Conservation (phyloP, 2,113 vertebrate species). For the Typhlomys cinereus region DNA sequence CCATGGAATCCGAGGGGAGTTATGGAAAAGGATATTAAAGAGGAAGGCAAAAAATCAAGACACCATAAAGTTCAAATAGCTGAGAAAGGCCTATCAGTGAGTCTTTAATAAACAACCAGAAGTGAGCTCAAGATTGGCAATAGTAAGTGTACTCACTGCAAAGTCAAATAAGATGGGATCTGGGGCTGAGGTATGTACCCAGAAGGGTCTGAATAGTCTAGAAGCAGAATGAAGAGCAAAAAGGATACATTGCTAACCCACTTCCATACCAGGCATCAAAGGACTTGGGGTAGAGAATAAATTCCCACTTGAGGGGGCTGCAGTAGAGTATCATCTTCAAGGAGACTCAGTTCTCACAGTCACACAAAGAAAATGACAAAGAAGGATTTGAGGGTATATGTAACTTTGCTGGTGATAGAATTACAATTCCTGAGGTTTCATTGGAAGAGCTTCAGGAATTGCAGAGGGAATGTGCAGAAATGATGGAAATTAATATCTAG, state of each 20-base stretch:
- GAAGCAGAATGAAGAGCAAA: not conserved
- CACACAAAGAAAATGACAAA: not conserved
- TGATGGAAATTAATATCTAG: not conserved
- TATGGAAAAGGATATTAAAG: not conserved
- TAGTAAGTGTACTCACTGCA: not conserved
- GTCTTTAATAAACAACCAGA: not conserved
- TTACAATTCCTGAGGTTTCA: not conserved
- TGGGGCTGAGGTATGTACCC: not conserved
- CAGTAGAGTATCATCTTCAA: not conserved
- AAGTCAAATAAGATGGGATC: not conserved
- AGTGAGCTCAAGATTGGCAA: not conserved
- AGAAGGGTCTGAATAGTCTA: not conserved
- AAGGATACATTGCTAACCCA: not conserved
- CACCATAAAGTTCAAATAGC: not conserved
- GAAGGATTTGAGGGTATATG: not conserved
- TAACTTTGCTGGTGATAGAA: not conserved
- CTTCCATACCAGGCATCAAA: not conserved
- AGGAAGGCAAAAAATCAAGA: not conserved
- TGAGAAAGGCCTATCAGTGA: not conserved
- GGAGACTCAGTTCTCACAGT: not conserved
- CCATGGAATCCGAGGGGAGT: not conserved
- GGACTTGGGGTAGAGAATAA: not conserved
- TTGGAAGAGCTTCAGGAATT: not conserved
- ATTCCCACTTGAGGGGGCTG: not conserved
- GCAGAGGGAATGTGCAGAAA: not conserved